Conservation (phyloP, 2,888 invertebrate genomes). For the Ophion obscuratus region DNA sequence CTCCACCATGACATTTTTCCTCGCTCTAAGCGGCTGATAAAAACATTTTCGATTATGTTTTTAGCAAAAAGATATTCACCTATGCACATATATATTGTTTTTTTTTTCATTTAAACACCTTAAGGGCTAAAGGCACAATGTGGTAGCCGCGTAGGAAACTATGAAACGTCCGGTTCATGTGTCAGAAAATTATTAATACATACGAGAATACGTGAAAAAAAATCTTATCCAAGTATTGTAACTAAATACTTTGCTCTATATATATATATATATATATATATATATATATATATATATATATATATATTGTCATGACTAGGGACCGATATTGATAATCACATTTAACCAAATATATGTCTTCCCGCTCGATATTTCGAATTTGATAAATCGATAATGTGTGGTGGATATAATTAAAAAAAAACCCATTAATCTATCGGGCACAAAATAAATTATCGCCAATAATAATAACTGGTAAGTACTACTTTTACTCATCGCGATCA, state of each 20-base stretch:
- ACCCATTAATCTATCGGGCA: neutral
- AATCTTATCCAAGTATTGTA: constrained; percentile 41
- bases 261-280: too few relatives aligned
- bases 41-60: constrained; percentile 1
- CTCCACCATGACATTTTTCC: constrained; percentile 1
- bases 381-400: neutral
- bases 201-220: constrained; percentile 36
- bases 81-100: constrained; percentile 51
- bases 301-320: constrained; percentile 5
- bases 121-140: constrained; percentile 43
- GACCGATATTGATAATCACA: neutral
- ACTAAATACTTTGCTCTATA: constrained; percentile 43
- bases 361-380: neutral
- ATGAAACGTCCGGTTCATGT: constrained; percentile 34
- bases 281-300: neutral
- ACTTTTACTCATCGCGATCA: neutral
- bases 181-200: constrained; percentile 27
- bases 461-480: neutral
- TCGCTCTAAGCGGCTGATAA: neutral
- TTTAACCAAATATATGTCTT: neutral
- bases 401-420: neutral
- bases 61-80: constrained; percentile 31
- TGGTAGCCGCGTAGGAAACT: constrained; percentile 53
- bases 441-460: neutral
- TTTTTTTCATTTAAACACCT: constrained; percentile 22